phyloP scores from a whole-genome alignment of 2,888 invertebrate species.

The Geophilus truncorum region DNA sequence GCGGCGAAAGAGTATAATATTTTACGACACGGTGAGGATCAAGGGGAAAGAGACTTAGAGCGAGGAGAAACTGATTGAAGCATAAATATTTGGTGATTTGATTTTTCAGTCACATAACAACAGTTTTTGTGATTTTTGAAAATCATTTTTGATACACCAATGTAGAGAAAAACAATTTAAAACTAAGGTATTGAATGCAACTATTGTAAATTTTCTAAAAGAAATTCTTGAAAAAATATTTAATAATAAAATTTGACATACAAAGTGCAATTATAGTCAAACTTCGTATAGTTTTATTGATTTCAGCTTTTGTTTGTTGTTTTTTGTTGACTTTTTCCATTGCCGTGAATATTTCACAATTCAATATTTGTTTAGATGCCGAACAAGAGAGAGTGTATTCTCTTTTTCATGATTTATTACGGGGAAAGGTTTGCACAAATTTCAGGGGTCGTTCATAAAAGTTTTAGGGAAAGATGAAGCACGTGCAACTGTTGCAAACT shows the following conservation, averaged over 20 bases:
- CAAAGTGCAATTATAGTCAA: too few relatives aligned
- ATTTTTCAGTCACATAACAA: neutral
- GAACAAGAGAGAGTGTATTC: neutral
- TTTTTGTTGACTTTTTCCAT: neutral
- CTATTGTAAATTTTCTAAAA: too few relatives aligned
- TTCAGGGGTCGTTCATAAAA: too few relatives aligned
- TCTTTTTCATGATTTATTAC: neutral
- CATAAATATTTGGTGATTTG: neutral
- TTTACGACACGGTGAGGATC: neutral
- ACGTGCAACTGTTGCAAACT: too few relatives aligned
- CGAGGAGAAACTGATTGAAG: neutral
- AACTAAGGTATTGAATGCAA: too few relatives aligned
- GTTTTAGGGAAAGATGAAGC: neutral
- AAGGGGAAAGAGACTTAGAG: neutral
- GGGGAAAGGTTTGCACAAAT: neutral
- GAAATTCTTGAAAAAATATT: too few relatives aligned
- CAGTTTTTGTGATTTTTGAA: too few relatives aligned
- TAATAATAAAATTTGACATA: too few relatives aligned
- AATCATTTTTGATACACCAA: too few relatives aligned
- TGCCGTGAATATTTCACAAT: neutral
- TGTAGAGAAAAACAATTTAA: too few relatives aligned
- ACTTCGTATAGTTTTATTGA: neutral
- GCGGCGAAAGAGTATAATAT: neutral
- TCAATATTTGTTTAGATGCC: neutral
- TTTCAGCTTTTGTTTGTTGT: neutral